Base-by-base conservation (phyloP, 2,113 vertebrate species). In the Ochotona princeps region DNA sequence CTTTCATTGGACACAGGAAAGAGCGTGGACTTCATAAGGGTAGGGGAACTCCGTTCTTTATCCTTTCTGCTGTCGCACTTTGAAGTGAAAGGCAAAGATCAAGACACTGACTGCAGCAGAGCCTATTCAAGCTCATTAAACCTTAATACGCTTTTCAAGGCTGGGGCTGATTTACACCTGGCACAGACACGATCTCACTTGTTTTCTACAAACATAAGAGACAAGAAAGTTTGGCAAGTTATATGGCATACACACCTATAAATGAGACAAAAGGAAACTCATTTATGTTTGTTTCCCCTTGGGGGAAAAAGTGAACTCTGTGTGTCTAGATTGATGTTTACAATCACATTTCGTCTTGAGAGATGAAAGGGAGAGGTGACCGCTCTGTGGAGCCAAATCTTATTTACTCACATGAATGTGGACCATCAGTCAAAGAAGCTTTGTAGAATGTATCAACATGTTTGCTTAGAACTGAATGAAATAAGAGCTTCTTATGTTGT, bases 361-460 rank as follows among this genome's bases (percentile, higher is more conserved):
- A 95, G 94, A 95, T 90, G 92, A 95, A 95, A 96, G 88, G 21
- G 75, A 80, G 47, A 79, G 30, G 38, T 83, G 44, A 93, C 93
- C 90, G 89, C 81, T 84, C 74, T 54, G 93, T 91, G 87, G 89
- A 93, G 93, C 81, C 89, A 94, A 91, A 74, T 66, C 87, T 92
- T 91, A 87, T 74, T 90, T 81, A 91, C 87, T 87, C 49, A 60
- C 5, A 7, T 35, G 67, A n/a, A 32, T 25, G 23, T 9, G 13
- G 38, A 30, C 73, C 28, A 49, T 89, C 79, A 69, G 73, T 76
- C 69, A 90, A 75, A 57, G 6, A 70, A 75, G 74, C 69, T 60
- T 57, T 90, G 73, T 57, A 38, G 74, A 28, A 21, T 51, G 69
- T 51, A 79, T 38, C 38, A 30, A 83, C 15, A 8, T 65, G 85